Conservation (phyloP, 2,113 vertebrate genomes). For the Oreamnos americanus region DNA sequence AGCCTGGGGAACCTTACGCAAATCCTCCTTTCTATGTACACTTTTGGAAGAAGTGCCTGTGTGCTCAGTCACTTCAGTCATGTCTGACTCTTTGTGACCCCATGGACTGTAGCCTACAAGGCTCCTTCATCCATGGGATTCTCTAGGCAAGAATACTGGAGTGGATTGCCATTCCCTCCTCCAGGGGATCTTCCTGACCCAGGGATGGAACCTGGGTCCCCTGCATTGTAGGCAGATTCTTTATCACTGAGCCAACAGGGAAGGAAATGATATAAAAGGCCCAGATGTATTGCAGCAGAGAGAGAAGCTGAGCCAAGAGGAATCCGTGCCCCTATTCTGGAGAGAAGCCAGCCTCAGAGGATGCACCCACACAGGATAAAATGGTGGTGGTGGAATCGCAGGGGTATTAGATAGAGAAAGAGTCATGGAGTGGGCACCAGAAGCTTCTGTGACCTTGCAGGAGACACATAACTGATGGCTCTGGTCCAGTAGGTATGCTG, state of each 20-base stretch:
- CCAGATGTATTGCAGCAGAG: neutral
- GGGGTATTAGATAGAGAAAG: neutral
- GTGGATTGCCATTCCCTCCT: neutral
- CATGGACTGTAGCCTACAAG: neutral
- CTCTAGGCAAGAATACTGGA: neutral
- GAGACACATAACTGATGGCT: neutral
- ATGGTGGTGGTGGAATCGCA: fast-evolving
- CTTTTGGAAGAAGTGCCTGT: neutral
- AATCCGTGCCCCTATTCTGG: neutral
- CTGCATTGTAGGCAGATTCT: neutral
- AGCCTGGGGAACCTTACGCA: neutral
- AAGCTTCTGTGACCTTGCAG: neutral
- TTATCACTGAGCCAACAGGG: neutral
- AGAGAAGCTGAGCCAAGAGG: neutral
- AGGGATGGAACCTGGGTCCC: neutral
- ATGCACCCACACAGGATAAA: neutral
- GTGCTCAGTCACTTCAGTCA: neutral
- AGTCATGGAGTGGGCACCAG: neutral
- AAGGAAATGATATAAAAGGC: neutral
- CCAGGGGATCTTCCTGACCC: neutral
- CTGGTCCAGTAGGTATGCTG: neutral
- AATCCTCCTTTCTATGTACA: neutral
- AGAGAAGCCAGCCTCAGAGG: neutral
- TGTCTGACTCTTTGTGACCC: neutral
- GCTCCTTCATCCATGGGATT: neutral